Evolutionary conservation across 2,113 vertebrate genomes (phyloP), one percentile per base, ranked within the genome.

Genomic region (Dipodomys merriami): DNA sequence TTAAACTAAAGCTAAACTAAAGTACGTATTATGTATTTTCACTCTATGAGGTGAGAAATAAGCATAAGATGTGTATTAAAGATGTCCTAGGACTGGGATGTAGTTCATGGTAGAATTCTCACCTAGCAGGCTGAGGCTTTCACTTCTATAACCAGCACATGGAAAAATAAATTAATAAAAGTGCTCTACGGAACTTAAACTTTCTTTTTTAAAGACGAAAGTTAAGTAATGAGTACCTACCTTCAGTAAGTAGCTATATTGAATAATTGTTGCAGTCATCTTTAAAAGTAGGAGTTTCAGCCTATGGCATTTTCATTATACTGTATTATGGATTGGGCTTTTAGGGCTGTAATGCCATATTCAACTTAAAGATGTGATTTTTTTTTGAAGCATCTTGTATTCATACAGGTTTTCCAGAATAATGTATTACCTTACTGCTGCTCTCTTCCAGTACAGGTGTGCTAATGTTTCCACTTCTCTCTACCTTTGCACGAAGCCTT

Each of bases 381-480:
- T 46, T n/a, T 94, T 92, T 84, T 92, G 39, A 76, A 90, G 69
- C 39, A 27, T 82, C 60, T 79, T 96, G 46, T 77, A 30, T 77
- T 84, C 68, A 88, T 9, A 27, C 18, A 73, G 44, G 19, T 35
- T 79, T 86, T 62, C 80, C 27, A 79, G 33, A 33, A n/a, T 67
- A 65, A 39, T 86, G 60, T 77, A 27, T 78, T 23, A 71, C 77
- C 57, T n/a, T 65, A 64, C 4, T 80, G n/a, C 49, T 77, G 25
- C 44, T n/a, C 20, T 84, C 1, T 84, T 73, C 62, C 83, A 88
- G 80, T 57, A 69, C 27, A 86, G 33, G 49, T 25, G 35, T 91
- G n/a, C 69, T 92, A 83, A 49, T 67, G 71, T 39, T 81, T 23
- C 68, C 86, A 83, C 35, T 91, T 81, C 62, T 71, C 67, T 85